Conservation (phyloP, 2,888 invertebrate genomes). For the Drosophila atroscutellata region DNA sequence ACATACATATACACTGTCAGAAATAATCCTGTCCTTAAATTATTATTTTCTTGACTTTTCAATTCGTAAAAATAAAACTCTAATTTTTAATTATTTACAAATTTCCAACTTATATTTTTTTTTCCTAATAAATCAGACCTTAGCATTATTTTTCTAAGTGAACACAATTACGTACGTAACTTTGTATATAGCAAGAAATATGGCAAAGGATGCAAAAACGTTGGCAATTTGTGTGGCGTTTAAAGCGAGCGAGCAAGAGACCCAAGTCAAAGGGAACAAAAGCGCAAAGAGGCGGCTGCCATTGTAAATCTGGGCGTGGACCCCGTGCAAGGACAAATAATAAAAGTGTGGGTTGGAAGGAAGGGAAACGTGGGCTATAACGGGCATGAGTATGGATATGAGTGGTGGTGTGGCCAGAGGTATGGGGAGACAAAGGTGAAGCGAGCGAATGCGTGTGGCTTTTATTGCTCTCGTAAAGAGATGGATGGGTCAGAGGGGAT, state of each 20-base stretch:
- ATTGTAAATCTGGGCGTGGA: slow-evolving; percentile 53
- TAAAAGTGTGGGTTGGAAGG: not conserved
- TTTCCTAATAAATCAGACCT: not conserved
- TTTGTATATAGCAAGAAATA: slow-evolving; percentile 60
- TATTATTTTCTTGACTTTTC: not conserved
- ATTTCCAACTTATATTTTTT: not conserved
- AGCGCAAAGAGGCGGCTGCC: slow-evolving; percentile 39
- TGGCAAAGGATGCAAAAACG: slow-evolving; percentile 80
- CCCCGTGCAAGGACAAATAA: slow-evolving; percentile 19
- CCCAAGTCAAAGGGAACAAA: slow-evolving; percentile 54
- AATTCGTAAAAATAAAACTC: not conserved
- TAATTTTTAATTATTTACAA: not conserved
- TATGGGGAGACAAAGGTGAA: slow-evolving; percentile 31
- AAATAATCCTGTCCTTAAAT: not conserved
- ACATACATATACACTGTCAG: slow-evolving; percentile 2
- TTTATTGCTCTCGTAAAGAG: slow-evolving; percentile 62
- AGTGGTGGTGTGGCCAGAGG: not conserved
- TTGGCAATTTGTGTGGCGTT: slow-evolving; percentile 80
- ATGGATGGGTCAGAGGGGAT: slow-evolving; percentile 10
- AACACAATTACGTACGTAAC: slow-evolving; percentile 1
- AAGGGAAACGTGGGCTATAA: not conserved
- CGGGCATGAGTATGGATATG: slow-evolving; percentile 4
- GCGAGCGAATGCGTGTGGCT: slow-evolving; percentile 72
- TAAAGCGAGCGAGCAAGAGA: slow-evolving; percentile 44
- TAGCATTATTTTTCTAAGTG: not conserved